Evolutionary conservation across 2,888 invertebrate genomes (phyloP), one percentile per base, ranked within the genome.

Genomic region (Tiliacea citrago): DNA sequence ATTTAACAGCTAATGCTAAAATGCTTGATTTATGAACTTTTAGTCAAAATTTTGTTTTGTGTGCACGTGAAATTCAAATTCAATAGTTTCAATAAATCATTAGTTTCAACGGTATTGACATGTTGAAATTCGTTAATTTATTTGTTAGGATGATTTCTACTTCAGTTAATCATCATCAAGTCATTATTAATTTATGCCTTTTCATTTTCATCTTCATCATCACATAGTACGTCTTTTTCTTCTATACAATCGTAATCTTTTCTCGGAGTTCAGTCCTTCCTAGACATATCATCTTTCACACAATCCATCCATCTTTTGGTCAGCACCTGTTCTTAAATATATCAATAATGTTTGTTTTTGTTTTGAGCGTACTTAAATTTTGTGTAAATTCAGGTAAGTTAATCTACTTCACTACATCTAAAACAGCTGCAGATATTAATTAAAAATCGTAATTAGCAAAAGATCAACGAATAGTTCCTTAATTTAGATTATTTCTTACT

Each of bases 11-110:
- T 29, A 53, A 35, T 21, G 7, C 24, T 55, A 45, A 75, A 61
- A 51, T 29, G 3, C 58, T 58, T 62, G n/a, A 75, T 77, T 49
- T 75, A 77, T 62, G 35, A 51, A 39, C 18, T 16, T 75, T 57
- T 57, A 16, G 49, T 24, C 12, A 42, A 18, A 29, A 24, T 35
- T 62, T 73, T 76, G 58, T 73, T 76, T 58, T 82, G 45, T 45
- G 10, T 0, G 21, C 3, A 47, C 9, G 8, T 42, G 9, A 57
- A 74, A 3, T 63, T 51, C 35, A 57, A 74, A 3, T 63, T 51
- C 35, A 51, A 58, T 81, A 35, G 21, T 45, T 51, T 13, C 35
- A 62, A 75, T 29, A 63, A 45, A 62, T 29, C 7, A 42, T 62
- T 57, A 47, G 18, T 18, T 74, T 35, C 21, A 58, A 39, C 13